A percentile compares a stretch with the other conserved stretches of the same genome.
Evolutionary conservation across 2,888 invertebrate species (phyloP).

Genomic region (Hesperia comma): DNA sequence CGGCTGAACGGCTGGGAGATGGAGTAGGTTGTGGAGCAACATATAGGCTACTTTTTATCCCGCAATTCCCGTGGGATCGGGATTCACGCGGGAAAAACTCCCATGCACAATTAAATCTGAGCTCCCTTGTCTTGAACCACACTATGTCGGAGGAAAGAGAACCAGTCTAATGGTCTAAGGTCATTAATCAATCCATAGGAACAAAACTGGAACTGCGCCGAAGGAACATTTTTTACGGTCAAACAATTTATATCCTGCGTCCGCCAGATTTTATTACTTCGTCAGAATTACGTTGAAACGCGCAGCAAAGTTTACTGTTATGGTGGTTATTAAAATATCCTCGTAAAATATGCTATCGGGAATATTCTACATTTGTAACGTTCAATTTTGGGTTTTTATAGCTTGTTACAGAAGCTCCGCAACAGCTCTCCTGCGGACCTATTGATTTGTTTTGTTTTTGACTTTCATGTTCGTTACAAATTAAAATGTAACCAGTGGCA

Average conservation of each 20-base stretch:
- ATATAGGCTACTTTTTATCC: too few species aligned
- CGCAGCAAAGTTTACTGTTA: slow-evolving; percentile 26
- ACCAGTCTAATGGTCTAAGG: slow-evolving; percentile 41
- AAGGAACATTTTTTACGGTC: slow-evolving; percentile 43
- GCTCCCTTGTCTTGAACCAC: slow-evolving; percentile 29
- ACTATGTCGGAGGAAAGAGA: slow-evolving; percentile 25
- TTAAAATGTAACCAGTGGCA: too few species aligned
- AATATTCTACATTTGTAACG: slow-evolving; percentile 31
- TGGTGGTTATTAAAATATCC: slow-evolving; percentile 23
- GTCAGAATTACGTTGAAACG: slow-evolving; percentile 34
- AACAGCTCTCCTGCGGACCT: neutral
- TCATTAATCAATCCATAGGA: slow-evolving; percentile 47
- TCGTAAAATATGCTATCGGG: slow-evolving; percentile 37
- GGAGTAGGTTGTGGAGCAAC: too few species aligned
- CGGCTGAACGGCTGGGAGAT: too few species aligned
- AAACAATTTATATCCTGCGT: slow-evolving; percentile 41
- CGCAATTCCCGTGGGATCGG: too few species aligned
- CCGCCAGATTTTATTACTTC: slow-evolving; percentile 32
- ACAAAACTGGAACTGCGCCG: slow-evolving; percentile 43
- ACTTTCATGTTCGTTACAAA: too few species aligned
- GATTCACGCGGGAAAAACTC: too few species aligned
- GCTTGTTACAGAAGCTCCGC: slow-evolving; percentile 5
- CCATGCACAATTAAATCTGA: too few species aligned
- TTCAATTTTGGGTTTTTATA: slow-evolving; percentile 31
- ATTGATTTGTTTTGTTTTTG: too few species aligned